Evolutionary conservation across 2,797 vertebrate species (phyloP).

Genomic region (Sebastes jordani): DNA sequence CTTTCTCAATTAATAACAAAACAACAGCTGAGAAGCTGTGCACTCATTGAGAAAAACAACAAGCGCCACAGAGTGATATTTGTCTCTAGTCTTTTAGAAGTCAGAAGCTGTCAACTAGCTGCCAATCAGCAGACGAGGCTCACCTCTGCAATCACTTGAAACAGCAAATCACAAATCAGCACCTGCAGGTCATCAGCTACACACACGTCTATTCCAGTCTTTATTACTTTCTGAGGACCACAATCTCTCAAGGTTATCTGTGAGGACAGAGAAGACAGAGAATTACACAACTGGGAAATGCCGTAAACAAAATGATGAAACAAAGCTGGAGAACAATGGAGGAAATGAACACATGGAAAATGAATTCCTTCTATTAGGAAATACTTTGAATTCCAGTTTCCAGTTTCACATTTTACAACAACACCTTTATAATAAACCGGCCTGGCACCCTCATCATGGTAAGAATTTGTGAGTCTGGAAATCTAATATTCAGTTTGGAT

Average conservation of each 20-base stretch:
- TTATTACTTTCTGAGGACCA: background rate
- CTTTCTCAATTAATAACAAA: background rate
- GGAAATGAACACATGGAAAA: background rate
- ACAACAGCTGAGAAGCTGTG: background rate
- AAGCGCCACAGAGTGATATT: background rate
- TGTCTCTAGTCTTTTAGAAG: conserved; percentile 5
- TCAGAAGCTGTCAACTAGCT: background rate
- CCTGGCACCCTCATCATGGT: background rate
- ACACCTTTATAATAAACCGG: background rate
- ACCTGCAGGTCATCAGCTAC: conserved; percentile 9
- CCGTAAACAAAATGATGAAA: background rate
- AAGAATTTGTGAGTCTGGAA: no score
- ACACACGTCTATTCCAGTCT: background rate
- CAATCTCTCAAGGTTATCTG: background rate
- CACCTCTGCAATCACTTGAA: conserved; percentile 49
- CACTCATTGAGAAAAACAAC: background rate
- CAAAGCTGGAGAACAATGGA: background rate
- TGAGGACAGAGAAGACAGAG: background rate
- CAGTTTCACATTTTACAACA: background rate
- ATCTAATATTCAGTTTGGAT: background rate
- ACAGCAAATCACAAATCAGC: conserved; percentile 15
- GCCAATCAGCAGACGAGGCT: conserved; percentile 34
- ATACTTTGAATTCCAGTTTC: background rate
- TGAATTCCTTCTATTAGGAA: background rate
- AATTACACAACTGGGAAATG: background rate